These are phyloP conservation scores for Okamejei kenojei DNA, from an alignment of 2,797 vertebrate species.

Conservation along the genomic window DNA sequence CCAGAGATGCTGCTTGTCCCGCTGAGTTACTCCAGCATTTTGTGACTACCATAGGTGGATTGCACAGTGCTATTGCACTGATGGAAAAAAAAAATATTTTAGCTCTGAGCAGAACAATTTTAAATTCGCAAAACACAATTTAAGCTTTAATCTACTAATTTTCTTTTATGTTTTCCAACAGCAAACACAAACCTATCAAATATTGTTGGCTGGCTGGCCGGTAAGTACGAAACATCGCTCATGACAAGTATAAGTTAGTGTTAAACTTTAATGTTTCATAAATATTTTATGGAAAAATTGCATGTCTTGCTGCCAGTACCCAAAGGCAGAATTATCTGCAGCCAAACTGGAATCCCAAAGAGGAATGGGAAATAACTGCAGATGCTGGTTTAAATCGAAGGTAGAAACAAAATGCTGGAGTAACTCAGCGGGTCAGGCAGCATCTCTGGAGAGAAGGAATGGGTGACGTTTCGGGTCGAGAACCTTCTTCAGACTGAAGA, in stretches of 20 bases:
- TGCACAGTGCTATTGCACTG: too few species aligned
- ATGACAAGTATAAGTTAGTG: background rate
- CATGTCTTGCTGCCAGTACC: too few species aligned
- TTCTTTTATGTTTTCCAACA: slow-evolving; percentile 46
- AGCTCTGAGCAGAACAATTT: background rate
- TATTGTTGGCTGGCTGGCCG: slow-evolving; percentile 73
- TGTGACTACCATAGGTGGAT: background rate
- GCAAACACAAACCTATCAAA: slow-evolving; percentile 75
- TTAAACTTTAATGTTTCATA: background rate
- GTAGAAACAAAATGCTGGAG: too few species aligned
- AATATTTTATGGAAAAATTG: background rate
- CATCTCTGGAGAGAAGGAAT: too few species aligned
- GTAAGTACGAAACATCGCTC: slow-evolving; percentile 61
- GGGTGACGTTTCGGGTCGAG: too few species aligned
- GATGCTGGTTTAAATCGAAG: too few species aligned
- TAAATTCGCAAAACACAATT: background rate
- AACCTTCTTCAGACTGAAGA: too few species aligned
- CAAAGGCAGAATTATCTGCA: background rate
- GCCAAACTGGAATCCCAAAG: background rate
- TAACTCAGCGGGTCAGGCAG: too few species aligned
- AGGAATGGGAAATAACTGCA: too few species aligned
- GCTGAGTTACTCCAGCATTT: too few species aligned
- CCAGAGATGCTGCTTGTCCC: too few species aligned
- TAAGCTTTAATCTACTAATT: background rate
- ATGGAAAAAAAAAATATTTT: background rate